Evolutionary conservation across 2,888 invertebrate species (phyloP), one percentile per base, ranked within the genome.

Genomic region (Nomada ruficornis): DNA sequence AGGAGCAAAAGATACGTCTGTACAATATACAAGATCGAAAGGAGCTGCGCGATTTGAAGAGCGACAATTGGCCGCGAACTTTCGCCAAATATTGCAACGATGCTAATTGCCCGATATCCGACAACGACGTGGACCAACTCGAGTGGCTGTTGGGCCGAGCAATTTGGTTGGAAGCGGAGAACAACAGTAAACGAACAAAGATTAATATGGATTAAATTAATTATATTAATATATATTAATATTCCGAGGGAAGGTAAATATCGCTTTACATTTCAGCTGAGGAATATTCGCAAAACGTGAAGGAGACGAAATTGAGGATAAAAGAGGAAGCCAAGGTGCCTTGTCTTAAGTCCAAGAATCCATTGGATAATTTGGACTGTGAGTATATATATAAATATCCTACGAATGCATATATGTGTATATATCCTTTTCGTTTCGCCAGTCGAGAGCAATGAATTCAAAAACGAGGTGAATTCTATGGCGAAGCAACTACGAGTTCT

Each of bases 1-100:
- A 99, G 94, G 98, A 98, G 92, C 98, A 98, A 93, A 98, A 98
- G 94, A 98, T 99, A 86, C 96, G 98, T 15, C 96, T 97, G 87
- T 98, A 98, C 88, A 96, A 96, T 91, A 97, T 98, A 76, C 97
- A 98, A 91, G 97, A 98, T 84, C 95, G 98, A 15, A 96, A 95
- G 85, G 95, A 94, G 0, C 93, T 99, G n/a, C 95, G 97, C 60
- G 95, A 97, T 86, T 95, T 96, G 2, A 94, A 95, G 52, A 95
- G 96, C 15, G 89, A 94, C 2, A 94, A 95, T 68, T 99, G 99
- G 98, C 94, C 95, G 55, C 95, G 95, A 80, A 95, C 95, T 0
- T 98, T 97, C 91, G 94, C 95, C 44, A 95, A 96, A 88, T 99
- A 98, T 92, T 96, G 97, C 89, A 94, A 93, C 64, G 97, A 97